Conservation (phyloP, 2,113 vertebrate species). For the Orientallactaga bullata region DNA sequence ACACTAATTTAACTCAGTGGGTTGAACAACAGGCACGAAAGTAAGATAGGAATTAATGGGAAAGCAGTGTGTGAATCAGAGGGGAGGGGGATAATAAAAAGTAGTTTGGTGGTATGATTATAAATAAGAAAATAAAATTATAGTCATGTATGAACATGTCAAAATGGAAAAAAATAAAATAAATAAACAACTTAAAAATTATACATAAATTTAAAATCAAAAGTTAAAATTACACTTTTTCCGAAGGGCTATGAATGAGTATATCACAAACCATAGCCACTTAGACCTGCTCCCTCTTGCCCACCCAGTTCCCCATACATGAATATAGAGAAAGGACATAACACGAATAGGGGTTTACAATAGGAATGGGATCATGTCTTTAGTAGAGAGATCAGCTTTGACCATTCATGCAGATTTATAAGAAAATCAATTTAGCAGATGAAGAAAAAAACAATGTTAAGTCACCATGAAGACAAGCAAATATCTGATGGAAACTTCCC, state of each 20-base stretch:
- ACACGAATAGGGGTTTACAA: neutral
- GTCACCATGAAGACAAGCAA: neutral
- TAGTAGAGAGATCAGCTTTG: neutral
- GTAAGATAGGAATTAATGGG: neutral
- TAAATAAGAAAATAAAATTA: no score
- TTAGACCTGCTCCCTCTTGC: neutral
- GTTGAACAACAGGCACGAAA: neutral
- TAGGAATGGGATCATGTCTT: neutral
- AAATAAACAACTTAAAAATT: no score
- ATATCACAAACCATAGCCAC: neutral
- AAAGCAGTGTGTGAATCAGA: no score
- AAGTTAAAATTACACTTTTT: neutral
- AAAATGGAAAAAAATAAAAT: no score
- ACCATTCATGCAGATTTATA: neutral
- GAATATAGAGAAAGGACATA: neutral
- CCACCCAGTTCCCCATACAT: fast-evolving
- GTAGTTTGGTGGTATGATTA: no score
- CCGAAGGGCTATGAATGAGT: neutral
- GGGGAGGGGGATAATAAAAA: no score
- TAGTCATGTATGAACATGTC: no score
- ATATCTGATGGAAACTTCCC: neutral
- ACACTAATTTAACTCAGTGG: no score
- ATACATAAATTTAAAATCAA: neutral
- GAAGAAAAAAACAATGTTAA: neutral
- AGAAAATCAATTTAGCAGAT: neutral